Evolutionary conservation across 2,113 vertebrate genomes (phyloP).

Genomic region (Marmota flaviventris): DNA sequence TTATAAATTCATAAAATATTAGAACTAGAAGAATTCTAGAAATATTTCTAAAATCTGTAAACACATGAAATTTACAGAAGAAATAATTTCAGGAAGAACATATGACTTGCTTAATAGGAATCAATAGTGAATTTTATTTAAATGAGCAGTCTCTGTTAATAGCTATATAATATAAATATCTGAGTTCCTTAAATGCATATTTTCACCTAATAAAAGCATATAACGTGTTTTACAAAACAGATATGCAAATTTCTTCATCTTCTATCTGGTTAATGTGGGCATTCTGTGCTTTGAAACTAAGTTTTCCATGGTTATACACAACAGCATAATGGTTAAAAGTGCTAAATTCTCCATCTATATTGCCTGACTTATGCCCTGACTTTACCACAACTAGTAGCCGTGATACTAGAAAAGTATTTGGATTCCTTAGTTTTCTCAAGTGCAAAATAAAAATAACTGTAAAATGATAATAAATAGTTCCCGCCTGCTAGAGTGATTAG

Average conservation of each 20-base stretch:
- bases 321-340: background rate
- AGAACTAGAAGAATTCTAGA: background rate
- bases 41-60: constrained; percentile 43
- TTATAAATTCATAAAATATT: background rate
- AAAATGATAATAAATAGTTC: constrained; percentile 37
- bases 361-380: background rate
- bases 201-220: constrained; percentile 30
- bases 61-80: constrained; percentile 35
- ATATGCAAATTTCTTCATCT: background rate
- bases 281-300: background rate
- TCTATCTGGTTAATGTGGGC: background rate
- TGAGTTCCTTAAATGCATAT: background rate
- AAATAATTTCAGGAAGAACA: constrained; percentile 27
- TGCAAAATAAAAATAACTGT: background rate
- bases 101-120: background rate
- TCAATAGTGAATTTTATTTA: constrained; percentile 48
- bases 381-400: background rate
- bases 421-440: background rate
- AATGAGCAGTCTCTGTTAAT: background rate
- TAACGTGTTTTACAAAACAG: background rate
- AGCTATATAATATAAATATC: background rate
- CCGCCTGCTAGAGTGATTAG: background rate
- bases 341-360: background rate
- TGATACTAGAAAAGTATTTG: background rate
- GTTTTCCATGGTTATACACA: constrained; percentile 4